Conservation (phyloP, 2,797 vertebrate species). For the Emys orbicularis region DNA sequence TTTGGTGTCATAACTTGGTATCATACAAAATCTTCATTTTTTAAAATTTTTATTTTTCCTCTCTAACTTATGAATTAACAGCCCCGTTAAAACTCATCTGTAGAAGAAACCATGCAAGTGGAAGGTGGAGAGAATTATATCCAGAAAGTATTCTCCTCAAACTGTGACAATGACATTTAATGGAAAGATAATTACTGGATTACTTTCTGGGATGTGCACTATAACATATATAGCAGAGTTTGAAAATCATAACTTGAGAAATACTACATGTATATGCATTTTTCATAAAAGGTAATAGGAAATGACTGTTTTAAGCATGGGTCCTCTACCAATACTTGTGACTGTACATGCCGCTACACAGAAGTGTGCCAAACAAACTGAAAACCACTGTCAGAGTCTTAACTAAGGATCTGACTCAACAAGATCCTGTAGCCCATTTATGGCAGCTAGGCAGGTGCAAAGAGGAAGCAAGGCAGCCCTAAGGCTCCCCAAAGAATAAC, state of each 20-base stretch:
- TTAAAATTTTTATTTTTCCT: background rate
- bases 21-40: background rate
- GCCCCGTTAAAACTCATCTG: conserved; percentile 23
- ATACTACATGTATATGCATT: conserved; percentile 12
- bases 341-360: background rate
- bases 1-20: background rate
- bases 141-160: conserved; percentile 44
- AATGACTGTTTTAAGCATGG: conserved; percentile 52
- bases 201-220: conserved; percentile 52
- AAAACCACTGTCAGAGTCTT: background rate
- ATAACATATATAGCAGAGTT: conserved; percentile 53
- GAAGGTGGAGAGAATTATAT: conserved; percentile 25
- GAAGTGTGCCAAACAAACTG: conserved; percentile 8
- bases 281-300: conserved; percentile 50
- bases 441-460: background rate
- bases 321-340: conserved; percentile 34
- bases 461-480: background rate
- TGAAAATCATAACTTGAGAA: conserved; percentile 2
- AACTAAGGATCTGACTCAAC: background rate
- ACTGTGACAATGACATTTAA: conserved; percentile 48
- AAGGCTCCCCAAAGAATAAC: background rate
- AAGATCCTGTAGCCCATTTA: background rate
- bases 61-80: conserved; percentile 6
- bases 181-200: conserved; percentile 56
- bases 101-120: background rate